Evolutionary conservation across 2,888 invertebrate species (phyloP).

Genomic region (Drosophila infuscata): DNA sequence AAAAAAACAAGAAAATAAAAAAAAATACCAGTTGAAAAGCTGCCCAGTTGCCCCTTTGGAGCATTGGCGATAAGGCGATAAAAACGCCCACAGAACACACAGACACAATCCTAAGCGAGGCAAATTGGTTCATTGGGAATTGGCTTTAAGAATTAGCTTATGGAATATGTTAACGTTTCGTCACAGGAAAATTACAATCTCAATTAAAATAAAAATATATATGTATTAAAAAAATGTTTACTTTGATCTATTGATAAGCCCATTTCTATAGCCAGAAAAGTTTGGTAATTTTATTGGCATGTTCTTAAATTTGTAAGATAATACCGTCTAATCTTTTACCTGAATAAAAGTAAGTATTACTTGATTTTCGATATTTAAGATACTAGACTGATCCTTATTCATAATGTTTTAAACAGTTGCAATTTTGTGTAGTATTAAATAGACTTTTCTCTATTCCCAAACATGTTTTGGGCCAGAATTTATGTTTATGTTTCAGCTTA

Average conservation of each 20-base stretch:
- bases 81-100: slow-evolving; percentile 50
- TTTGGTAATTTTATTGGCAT: neutral
- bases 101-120: neutral
- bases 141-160: neutral
- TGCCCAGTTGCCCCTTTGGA: slow-evolving; percentile 20
- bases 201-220: neutral
- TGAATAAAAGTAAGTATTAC: neutral
- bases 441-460: neutral
- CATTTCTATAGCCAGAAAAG: neutral
- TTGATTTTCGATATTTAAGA: neutral
- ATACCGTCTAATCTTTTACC: neutral
- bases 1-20: neutral
- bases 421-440: neutral
- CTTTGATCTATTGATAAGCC: neutral
- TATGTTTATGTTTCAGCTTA: neutral
- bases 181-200: neutral
- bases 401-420: neutral
- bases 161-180: neutral
- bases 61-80: slow-evolving; percentile 43
- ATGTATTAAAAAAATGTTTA: neutral
- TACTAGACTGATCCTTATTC: neutral
- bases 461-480: neutral
- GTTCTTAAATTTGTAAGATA: neutral
- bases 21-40: slow-evolving; percentile 12
- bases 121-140: slow-evolving; percentile 29